Evolutionary conservation across 1,140 invertebrate species (phyloP), one percentile per base, ranked within the genome.

Genomic region (Lamellibrachia luymesi): DNA sequence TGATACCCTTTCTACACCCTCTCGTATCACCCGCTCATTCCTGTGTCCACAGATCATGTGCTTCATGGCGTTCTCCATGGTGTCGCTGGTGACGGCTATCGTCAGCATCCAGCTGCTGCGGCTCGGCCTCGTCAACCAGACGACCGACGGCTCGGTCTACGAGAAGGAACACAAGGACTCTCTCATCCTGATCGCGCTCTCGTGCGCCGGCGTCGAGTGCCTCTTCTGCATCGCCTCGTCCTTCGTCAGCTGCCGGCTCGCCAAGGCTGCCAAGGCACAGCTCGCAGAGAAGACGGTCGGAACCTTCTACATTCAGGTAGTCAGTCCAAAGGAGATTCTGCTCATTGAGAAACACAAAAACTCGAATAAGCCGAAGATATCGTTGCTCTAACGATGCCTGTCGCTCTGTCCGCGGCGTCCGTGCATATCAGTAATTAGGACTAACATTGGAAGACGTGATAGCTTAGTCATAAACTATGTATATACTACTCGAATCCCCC

Each of bases 71-170:
- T 96, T 96, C 91, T 95, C 95, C 27, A 95, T 96, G 51, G 96
- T 96, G 50, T 96, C 96, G 90, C 94, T 96, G 94, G 96, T 96
- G 50, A 95, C 95, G 64, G 95, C 95, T 2, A 95, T 96, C 50
- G 96, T 96, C 92, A 96, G 96, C 93, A 96, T 96, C 91, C 96
- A 96, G 94, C 95, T 96, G 93, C 95, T 96, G 51, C 94, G 96
- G 91, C 95, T 96, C 64, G 96, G 96, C 6, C 94, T 96, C 64
- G 96, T 96, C 38, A 96, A 96, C 94, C 95, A 96, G 93, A 96
- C 96, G 4, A 96, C 96, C 4, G 96, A 96, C 93, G 96, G 96
- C 51, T 95, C 96, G 89, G 96, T 95, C 0, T 96, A 95, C 94
- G 95, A 96, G 94, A 96, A 96, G 94, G 95, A 96, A 90, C 94